Base-by-base conservation (phyloP, 2,113 vertebrate genomes). In the Cochlearius cochlearius region DNA sequence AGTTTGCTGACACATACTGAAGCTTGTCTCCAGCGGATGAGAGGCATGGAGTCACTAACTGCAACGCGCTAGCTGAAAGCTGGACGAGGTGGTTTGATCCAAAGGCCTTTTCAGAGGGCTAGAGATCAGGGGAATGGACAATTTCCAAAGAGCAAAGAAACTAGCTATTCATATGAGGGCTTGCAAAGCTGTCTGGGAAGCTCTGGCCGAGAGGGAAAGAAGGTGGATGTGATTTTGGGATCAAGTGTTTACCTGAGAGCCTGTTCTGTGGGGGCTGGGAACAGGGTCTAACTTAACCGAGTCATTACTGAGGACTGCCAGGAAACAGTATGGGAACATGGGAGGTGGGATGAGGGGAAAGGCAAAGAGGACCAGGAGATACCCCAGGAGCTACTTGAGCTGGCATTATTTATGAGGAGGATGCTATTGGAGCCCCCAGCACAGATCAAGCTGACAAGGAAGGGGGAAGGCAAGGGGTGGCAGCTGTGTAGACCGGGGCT, bases 281-380 rank as follows among this genome's bases (percentile, higher is more conserved):
- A 12, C 1, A 2, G 41, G 9, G 22, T 77, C n/a, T 73, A 3
- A 77, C 52, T 68, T 80, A 72, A 19, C 36, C 55, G 6, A 59
- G 38, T 25, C 11, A 52, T 76, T 69, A 29, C 26, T 43, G 36
- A n/a, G 34, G 41, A 20, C 32, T 81, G 11, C 56, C 19, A 32
- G 53, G 53, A n/a, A n/a, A n/a, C n/a, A n/a, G n/a, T n/a, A n/a
- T n/a, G n/a, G n/a, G n/a, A 81, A 62, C 9, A 23, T 16, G 16
- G 32, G 29, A 59, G 29, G 38, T 4, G 3, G 25, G 38, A 63
- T 67, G 27, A 67, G 36, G 13, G 60, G 16, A 58, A 62, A 63
- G 38, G 38, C 9, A 7, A 22, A 72, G 63, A 76, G 11, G 25
- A 45, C 6, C 0, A 0, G 19, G 12, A 6, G 15, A 23, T 39